phyloP scores from a whole-genome alignment of 2,797 vertebrate genomes.

The Heterohyrax brucei region DNA sequence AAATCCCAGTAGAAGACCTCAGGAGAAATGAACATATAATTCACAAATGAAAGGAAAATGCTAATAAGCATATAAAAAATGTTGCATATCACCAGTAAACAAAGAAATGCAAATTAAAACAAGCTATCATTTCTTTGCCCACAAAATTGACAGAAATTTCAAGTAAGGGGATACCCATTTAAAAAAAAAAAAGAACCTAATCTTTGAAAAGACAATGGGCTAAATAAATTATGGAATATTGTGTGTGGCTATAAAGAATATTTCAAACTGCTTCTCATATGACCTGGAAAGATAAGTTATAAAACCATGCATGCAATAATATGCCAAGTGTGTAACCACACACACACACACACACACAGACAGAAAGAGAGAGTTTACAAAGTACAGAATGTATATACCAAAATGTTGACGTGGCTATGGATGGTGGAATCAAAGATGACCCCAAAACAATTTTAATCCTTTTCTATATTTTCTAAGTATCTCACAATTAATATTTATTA shows the following conservation, averaged over 20 bases:
- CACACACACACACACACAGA: background rate
- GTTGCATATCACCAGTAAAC: background rate
- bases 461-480: background rate
- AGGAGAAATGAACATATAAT: conserved; percentile 55
- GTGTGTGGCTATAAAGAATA: background rate
- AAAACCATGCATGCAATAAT: background rate
- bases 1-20: background rate
- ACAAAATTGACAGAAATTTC: conserved; percentile 36
- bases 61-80: conserved; percentile 24
- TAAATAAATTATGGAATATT: background rate
- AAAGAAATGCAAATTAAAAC: conserved; percentile 38
- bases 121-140: conserved; percentile 34
- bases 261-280: conserved; percentile 49
- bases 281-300: background rate
- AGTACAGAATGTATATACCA: background rate
- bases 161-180: background rate
- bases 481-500: background rate
- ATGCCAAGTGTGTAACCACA: background rate
- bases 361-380: background rate
- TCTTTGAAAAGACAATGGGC: background rate
- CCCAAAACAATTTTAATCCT: background rate
- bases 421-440: background rate
- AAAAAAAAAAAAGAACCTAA: background rate
- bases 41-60: conserved; percentile 63
- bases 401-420: background rate